These are phyloP conservation scores for Aphelenchoides fujianensis DNA, from an alignment of 1,140 invertebrate genomes.

Conservation along the genomic window DNA sequence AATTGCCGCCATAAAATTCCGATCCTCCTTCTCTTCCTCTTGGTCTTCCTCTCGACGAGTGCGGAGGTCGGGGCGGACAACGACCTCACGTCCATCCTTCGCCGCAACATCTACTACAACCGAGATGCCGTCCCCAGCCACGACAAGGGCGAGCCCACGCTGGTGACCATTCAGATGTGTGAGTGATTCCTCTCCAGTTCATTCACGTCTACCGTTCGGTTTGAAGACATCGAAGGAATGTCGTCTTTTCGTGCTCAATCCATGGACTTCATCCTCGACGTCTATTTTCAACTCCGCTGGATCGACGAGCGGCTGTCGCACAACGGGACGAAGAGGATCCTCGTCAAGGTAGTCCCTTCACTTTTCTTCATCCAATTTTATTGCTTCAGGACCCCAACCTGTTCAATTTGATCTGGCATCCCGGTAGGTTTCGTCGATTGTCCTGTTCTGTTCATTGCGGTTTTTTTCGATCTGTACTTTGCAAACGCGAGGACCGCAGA, in stretches of 20 bases:
- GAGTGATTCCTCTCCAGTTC: no score
- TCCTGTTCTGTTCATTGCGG: no score
- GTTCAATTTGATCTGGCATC: slow-evolving; percentile 66
- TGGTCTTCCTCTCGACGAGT: neutral
- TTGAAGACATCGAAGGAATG: slow-evolving; percentile 60
- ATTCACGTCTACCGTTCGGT: no score
- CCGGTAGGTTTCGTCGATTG: no score
- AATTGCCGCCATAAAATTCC: neutral
- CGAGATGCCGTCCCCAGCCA: slow-evolving; percentile 26
- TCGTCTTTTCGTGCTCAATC: slow-evolving; percentile 33
- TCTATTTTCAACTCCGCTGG: slow-evolving; percentile 69
- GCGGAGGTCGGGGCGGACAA: neutral
- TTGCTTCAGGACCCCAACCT: no score
- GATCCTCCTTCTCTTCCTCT: neutral
- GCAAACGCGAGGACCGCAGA: slow-evolving; percentile 56
- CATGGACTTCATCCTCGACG: slow-evolving; percentile 68
- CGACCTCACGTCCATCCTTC: slow-evolving; percentile 33
- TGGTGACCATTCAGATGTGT: slow-evolving; percentile 57
- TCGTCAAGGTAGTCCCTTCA: no score
- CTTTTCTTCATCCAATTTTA: no score
- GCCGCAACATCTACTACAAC: slow-evolving; percentile 31
- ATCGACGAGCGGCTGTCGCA: slow-evolving; percentile 66
- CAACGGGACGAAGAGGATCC: slow-evolving; percentile 66
- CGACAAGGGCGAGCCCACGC: slow-evolving; percentile 33
- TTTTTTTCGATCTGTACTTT: slow-evolving; percentile 56